Evolutionary conservation across 2,113 vertebrate genomes (phyloP).

Genomic region (Heteronetta atricapilla): DNA sequence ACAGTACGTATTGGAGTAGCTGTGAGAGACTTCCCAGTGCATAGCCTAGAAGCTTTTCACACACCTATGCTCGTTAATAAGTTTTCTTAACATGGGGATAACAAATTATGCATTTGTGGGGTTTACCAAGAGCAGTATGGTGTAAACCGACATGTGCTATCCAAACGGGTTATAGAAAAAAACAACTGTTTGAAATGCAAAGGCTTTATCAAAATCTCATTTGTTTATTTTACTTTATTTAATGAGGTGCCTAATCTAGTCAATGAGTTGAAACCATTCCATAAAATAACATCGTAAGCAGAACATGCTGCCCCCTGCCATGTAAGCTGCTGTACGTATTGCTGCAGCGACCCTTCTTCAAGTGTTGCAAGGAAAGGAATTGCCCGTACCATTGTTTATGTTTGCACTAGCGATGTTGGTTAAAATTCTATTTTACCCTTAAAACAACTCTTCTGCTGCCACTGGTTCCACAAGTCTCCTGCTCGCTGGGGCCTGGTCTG

Average conservation of each 20-base stretch:
- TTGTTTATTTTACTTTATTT: neutral
- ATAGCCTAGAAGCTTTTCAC: neutral
- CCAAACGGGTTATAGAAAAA: neutral
- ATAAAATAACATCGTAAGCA: neutral
- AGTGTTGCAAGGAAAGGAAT: neutral
- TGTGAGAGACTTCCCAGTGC: neutral
- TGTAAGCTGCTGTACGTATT: neutral
- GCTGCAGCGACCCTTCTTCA: neutral
- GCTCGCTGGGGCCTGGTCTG: neutral
- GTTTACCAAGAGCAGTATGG: neutral
- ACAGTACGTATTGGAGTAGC: neutral
- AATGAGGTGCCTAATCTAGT: neutral
- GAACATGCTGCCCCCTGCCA: neutral
- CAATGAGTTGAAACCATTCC: neutral
- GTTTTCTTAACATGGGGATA: neutral
- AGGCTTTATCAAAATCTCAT: neutral
- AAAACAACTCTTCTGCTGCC: neutral
- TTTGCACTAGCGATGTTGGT: neutral
- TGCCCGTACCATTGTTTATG: neutral
- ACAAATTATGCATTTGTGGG: neutral
- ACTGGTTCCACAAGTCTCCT: neutral
- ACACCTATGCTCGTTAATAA: neutral
- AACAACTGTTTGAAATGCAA: neutral
- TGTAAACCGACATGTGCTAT: neutral
- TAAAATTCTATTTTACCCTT: neutral